Percentiles rank a stretch among this genome's conserved stretches.
These are phyloP conservation scores for Amorpha juglandis DNA, from an alignment of 2,888 invertebrate species.

Conservation along the genomic window DNA sequence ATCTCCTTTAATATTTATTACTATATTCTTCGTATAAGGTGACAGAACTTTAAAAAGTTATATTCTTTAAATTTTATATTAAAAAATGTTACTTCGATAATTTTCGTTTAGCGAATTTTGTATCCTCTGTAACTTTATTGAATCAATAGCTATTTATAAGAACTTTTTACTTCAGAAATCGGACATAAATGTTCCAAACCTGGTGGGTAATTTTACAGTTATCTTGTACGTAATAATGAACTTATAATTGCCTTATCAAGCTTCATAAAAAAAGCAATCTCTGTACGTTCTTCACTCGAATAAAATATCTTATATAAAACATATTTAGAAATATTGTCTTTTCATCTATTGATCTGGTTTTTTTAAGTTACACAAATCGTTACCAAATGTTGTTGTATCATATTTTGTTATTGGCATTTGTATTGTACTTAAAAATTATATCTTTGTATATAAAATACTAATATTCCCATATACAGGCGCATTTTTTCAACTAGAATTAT, in stretches of 20 bases:
- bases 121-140: no score
- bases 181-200: no score
- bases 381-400: slow-evolving; percentile 28
- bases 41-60: no score
- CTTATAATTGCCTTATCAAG: neutral
- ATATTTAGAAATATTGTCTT: neutral
- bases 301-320: neutral
- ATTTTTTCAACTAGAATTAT: neutral
- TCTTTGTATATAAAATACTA: slow-evolving; percentile 27
- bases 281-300: neutral
- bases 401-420: slow-evolving; percentile 29
- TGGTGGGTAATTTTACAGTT: neutral
- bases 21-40: no score
- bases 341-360: slow-evolving; percentile 14
- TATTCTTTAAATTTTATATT: no score
- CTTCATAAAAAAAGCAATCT: neutral
- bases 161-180: no score
- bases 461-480: neutral
- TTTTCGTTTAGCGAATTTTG: no score
- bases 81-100: no score
- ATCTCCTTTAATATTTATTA: no score
- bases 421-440: slow-evolving; percentile 32
- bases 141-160: no score
- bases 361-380: neutral
- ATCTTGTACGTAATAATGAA: neutral